Percentiles rank a stretch among this genome's conserved stretches.
Evolutionary conservation across 2,113 vertebrate species (phyloP).

Genomic region (Naja naja): DNA sequence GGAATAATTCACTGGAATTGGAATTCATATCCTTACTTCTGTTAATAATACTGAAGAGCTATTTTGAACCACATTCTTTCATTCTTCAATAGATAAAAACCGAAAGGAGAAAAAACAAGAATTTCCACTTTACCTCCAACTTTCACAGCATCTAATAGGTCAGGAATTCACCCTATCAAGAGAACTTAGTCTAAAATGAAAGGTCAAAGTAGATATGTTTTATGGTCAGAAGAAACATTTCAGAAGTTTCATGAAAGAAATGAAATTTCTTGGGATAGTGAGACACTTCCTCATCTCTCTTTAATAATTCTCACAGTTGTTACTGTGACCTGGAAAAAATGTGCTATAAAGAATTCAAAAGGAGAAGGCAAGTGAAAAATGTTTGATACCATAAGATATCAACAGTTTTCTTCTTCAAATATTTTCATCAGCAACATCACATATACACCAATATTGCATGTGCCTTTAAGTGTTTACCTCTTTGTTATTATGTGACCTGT

Average conservation of each 20-base stretch:
- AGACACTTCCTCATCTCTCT: background rate
- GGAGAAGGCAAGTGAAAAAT: background rate
- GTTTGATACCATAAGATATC: background rate
- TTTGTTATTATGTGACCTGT: background rate
- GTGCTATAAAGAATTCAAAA: background rate
- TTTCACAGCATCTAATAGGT: background rate
- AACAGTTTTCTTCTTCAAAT: background rate
- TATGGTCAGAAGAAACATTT: background rate
- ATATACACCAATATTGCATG: background rate
- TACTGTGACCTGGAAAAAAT: background rate
- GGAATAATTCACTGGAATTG: background rate
- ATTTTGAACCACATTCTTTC: background rate
- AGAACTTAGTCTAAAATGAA: background rate
- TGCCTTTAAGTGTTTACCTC: background rate
- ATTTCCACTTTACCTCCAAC: background rate
- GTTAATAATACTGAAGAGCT: background rate
- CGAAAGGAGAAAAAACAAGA: background rate
- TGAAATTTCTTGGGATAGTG: background rate
- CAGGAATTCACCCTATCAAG: background rate
- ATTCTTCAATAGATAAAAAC: background rate
- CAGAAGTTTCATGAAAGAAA: background rate
- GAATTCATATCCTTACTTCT: background rate
- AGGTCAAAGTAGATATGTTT: background rate
- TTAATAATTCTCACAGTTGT: background rate
- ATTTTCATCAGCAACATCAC: constrained; percentile 12